A percentile compares a stretch with the other conserved stretches of the same genome.
phyloP scores from a whole-genome alignment of 2,888 invertebrate species.

The Eristalis intricaria region DNA sequence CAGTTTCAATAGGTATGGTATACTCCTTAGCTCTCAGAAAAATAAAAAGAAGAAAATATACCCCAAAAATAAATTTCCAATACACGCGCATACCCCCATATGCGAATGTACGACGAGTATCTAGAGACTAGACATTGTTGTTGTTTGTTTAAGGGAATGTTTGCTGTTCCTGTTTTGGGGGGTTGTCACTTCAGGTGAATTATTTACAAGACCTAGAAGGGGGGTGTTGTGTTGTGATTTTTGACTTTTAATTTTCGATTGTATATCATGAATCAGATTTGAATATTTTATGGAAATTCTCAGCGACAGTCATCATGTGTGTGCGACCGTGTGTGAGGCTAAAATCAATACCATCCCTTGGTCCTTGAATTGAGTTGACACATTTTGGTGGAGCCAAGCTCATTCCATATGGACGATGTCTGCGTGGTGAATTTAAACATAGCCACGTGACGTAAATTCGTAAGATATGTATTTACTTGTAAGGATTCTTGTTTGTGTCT shows the following conservation, averaged over 20 bases:
- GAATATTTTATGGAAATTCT: neutral
- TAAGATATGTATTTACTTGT: neutral
- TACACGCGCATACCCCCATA: no score
- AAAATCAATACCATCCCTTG: neutral
- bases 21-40: no score
- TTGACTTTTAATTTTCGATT: constrained; percentile 12
- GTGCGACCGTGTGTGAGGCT: neutral
- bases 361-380: neutral
- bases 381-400: neutral
- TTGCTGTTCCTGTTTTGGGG: neutral
- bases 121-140: neutral
- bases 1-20: constrained; percentile 35
- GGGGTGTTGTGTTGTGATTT: constrained; percentile 3
- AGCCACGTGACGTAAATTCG: neutral
- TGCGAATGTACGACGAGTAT: neutral
- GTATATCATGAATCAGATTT: constrained; percentile 13
- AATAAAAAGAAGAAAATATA: no score
- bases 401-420: neutral
- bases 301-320: neutral
- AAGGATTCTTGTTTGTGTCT: neutral
- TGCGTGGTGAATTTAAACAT: neutral
- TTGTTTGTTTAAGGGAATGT: neutral
- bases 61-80: no score
- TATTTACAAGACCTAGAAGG: neutral
- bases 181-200: neutral